Evolutionary conservation across 2,113 vertebrate species (phyloP), one percentile per base, ranked within the genome.

Genomic region (Protobothrops mucrosquamatus): DNA sequence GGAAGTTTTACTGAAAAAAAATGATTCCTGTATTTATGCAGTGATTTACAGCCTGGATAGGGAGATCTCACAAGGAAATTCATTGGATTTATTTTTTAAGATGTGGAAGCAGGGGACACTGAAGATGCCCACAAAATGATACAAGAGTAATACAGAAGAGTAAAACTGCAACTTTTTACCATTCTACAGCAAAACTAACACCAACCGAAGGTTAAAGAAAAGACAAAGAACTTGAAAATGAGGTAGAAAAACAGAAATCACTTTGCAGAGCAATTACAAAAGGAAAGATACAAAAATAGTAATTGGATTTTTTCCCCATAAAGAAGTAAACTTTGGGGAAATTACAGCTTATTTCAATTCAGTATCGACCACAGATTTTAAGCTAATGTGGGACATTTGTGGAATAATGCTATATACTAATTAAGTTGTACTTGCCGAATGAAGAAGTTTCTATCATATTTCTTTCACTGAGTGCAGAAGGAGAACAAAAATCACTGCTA

Each of bases 1-100:
- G 34, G 69, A 81, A 15, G 43, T 59, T 43, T 57, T 93, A 20
- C 22, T 61, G 95, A 56, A 57, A 92, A 92, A 93, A 39, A 51
- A 56, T 85, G 55, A 85, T 26, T 22, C n/a, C 64, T 34, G n/a
- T 74, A 39, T 81, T 81, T 81, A 34, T 81, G 15, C 15, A 81
- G 69, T 81, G n/a, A 39, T 34, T 18, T 81, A 20, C 5, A 81
- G n/a, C 6, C 15, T 81, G 14, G 4, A 14, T 74, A n/a, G 69
- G 64, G 15, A 81, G n/a, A 81, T 39, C 39, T 18, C n/a, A 20
- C 15, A 81, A 81, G 18, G n/a, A 81, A 81, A 34, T 39, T 81
- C n/a, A 81, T 20, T 39, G n/a, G 69, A 81, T 81, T 74, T 74
- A 26, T n/a, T 81, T 81, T 81, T 39, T 20, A 81, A 39, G n/a